Conservation (phyloP, 2,888 invertebrate genomes). For the Hofmannophila pseudospretella region DNA sequence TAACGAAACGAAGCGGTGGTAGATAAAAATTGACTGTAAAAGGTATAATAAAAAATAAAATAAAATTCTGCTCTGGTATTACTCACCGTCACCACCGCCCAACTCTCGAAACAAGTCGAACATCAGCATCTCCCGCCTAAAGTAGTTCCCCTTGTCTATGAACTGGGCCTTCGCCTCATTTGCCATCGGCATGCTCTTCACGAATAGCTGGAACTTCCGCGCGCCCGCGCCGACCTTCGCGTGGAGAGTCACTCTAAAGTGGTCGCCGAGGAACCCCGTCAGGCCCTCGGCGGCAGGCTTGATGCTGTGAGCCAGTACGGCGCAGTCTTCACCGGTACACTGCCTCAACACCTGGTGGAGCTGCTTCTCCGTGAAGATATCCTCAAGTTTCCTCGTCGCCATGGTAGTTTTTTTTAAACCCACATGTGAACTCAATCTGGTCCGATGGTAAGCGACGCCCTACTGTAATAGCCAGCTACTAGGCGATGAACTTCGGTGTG, state of each 20-base stretch:
- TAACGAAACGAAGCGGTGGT: too few relatives aligned
- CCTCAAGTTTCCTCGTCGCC: conserved; percentile 8
- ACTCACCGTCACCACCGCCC: conserved; percentile 21
- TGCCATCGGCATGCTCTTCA: conserved; percentile 44
- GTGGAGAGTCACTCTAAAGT: conserved; percentile 35
- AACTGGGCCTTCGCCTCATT: conserved; percentile 52
- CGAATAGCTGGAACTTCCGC: conserved; percentile 35
- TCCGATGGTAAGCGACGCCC: too few relatives aligned
- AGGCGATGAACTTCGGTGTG: too few relatives aligned
- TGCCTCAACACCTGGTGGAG: conserved; percentile 14
- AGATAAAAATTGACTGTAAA: too few relatives aligned
- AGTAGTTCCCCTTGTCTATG: conserved; percentile 40
- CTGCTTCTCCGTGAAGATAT: conserved; percentile 14
- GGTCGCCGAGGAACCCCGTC: conserved; percentile 57
- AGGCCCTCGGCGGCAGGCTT: conserved; percentile 41
- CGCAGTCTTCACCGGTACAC: conserved; percentile 18
- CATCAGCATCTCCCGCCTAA: conserved; percentile 45
- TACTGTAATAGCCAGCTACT: too few relatives aligned
- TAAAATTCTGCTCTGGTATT: too few relatives aligned
- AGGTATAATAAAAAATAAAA: too few relatives aligned
- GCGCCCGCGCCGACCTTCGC: conserved; percentile 23
- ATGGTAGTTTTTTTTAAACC: too few relatives aligned
- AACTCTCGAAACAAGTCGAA: conserved; percentile 46
- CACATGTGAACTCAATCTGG: too few relatives aligned
- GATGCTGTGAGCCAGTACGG: conserved; percentile 27